Conservation (phyloP, 2,888 invertebrate genomes). For the Microctonus brassicae region DNA sequence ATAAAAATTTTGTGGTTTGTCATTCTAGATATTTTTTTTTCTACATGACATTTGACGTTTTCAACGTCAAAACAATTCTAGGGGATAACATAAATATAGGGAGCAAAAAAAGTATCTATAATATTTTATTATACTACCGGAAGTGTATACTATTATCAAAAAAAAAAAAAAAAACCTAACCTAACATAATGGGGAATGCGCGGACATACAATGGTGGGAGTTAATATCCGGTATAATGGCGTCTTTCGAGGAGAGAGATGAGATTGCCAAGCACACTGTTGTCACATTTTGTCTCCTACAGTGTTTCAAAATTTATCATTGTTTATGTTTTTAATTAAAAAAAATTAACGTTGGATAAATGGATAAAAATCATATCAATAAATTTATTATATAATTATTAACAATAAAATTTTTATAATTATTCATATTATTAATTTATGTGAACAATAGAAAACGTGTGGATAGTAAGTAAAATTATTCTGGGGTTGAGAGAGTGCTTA, state of each 20-base stretch:
- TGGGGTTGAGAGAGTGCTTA: constrained; percentile 19
- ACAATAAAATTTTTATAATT: constrained; percentile 13
- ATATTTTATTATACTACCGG: constrained; percentile 44
- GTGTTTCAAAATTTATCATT: constrained; percentile 68
- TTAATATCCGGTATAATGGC: constrained; percentile 66
- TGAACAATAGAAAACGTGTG: background rate
- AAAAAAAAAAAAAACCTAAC: background rate
- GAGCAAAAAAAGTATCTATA: too few relatives aligned
- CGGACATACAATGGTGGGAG: constrained; percentile 36
- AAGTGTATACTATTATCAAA: constrained; percentile 22
- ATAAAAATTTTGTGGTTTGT: too few relatives aligned
- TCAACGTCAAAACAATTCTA: too few relatives aligned
- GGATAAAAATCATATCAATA: background rate
- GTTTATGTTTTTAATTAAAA: constrained; percentile 63
- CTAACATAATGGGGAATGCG: background rate
- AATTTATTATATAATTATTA: background rate
- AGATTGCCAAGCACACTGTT: constrained; percentile 62
- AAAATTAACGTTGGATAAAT: constrained; percentile 28
- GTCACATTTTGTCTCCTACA: constrained; percentile 68
- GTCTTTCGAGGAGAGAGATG: constrained; percentile 50
- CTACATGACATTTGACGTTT: too few relatives aligned
- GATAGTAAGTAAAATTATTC: constrained; percentile 38
- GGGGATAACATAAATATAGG: too few relatives aligned
- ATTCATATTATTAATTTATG: background rate
- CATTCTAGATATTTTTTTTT: too few relatives aligned